phyloP scores from a whole-genome alignment of 2,888 invertebrate species.

The Eupithecia subfuscata region DNA sequence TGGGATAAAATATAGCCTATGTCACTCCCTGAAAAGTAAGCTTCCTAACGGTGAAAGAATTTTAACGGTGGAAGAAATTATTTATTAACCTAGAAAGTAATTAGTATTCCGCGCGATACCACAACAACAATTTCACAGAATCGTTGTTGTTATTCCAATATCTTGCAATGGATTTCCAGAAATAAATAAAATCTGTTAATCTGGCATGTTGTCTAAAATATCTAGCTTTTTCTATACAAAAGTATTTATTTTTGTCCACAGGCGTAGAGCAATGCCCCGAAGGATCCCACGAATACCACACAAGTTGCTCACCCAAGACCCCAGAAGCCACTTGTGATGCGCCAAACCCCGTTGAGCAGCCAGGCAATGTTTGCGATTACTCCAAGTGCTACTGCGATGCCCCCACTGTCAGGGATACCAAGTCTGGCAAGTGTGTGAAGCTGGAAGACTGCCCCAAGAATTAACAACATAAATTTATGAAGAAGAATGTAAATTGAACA shows the following conservation, averaged over 20 bases:
- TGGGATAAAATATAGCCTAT: no score
- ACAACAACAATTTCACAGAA: no score
- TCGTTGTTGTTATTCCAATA: no score
- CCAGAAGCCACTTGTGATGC: slow-evolving; percentile 6
- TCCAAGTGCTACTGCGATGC: slow-evolving; percentile 1
- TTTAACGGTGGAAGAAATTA: no score
- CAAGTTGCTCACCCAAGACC: background rate
- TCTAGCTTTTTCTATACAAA: no score
- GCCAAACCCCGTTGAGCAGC: slow-evolving; percentile 2
- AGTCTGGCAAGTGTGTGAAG: slow-evolving; percentile 3
- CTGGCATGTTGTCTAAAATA: no score
- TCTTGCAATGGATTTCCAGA: no score
- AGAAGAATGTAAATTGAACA: background rate
- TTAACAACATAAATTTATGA: background rate
- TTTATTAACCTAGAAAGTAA: no score
- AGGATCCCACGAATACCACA: slow-evolving; percentile 13
- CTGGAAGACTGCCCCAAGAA: slow-evolving; percentile 3
- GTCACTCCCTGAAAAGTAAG: no score
- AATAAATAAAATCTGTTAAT: no score
- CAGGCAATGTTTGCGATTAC: background rate
- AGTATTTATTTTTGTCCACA: background rate
- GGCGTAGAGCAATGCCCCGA: slow-evolving; percentile 32
- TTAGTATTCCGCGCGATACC: no score
- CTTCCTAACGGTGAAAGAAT: no score
- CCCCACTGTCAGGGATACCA: background rate